Base-by-base conservation (phyloP, 2,113 vertebrate genomes). In the Pterocles orientalis region DNA sequence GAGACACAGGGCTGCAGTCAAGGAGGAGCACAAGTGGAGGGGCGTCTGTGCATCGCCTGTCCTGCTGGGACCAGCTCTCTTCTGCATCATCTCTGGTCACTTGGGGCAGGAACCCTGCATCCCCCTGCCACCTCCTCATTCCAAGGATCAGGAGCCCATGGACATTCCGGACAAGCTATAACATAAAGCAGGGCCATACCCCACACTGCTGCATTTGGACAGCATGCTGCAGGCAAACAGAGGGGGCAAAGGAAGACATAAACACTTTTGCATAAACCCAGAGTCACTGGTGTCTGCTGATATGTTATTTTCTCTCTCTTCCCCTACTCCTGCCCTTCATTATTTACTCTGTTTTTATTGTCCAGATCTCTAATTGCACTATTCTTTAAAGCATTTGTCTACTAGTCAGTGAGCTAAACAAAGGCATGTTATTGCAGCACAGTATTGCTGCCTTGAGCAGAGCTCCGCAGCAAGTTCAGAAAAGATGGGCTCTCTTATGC, bases 41-140 rank as follows among this genome's bases (percentile, higher is more conserved):
- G 48, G 24, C 10, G 36, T 53, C 36, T 43, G 47, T 4, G 2
- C 2, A 56, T 50, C 1, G 1, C 47, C 24, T 18, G 25, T 61
- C 56, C 56, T 75, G 16, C n/a, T 43, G 61, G 29, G 18, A 86
- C 20, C 61, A 82, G 34, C 6, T 78, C 31, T 75, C 9, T 43
- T 69, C 50, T 4, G 15, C 8, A 43, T n/a, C 34, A 57, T 24
- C 45, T 64, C 25, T 29, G 0, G 0, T 23, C 18, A 26, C 12
- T 15, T 4, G 3, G 34, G 14, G 5, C 31, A 70, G 41, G 13
- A 31, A 39, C 51, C 31, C 14, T 41, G 4, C 25, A n/a, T 54
- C 28, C 78, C 43, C 10, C 34, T 41, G 18, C 5, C 73, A 82
- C 25, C 24, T 66, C 20, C 41, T 26, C 33, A 73, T 34, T 50